A percentile compares a stretch with the other conserved stretches of the same genome.
These are phyloP conservation scores for Dryocosmus kuriphilus DNA, from an alignment of 2,888 invertebrate genomes.

Conservation along the genomic window DNA sequence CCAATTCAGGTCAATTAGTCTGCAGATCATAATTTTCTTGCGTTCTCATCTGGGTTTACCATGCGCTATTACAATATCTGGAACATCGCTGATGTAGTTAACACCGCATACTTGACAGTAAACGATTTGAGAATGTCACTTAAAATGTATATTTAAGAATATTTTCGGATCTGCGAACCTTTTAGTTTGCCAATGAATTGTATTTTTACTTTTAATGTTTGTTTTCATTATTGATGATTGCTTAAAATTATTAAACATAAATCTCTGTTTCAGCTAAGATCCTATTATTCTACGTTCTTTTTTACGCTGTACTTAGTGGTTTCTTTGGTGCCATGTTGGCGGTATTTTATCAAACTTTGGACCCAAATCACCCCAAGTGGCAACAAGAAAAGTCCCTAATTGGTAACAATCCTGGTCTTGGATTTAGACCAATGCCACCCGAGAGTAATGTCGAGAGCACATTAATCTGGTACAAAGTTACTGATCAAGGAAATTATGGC, in stretches of 20 bases:
- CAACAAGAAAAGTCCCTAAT: conserved; percentile 91
- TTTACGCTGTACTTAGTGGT: conserved; percentile 93
- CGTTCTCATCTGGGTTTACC: conserved; percentile 58
- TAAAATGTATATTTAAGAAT: not conserved
- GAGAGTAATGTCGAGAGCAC: conserved; percentile 96
- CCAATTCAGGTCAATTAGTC: conserved; percentile 77
- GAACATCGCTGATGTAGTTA: conserved; percentile 41
- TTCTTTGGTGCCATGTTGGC: conserved; percentile 97
- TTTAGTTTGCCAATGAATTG: too few species aligned
- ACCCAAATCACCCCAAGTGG: conserved; percentile 92
- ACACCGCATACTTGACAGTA: not conserved
- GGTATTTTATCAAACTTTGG: conserved; percentile 96
- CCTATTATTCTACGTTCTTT: conserved; percentile 96
- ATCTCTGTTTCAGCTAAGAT: conserved; percentile 89
- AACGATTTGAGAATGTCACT: not conserved
- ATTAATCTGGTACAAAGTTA: conserved; percentile 94
- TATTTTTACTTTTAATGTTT: not conserved
- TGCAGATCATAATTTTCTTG: conserved; percentile 72
- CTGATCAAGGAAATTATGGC: conserved; percentile 87
- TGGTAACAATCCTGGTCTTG: conserved; percentile 97
- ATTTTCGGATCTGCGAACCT: not conserved
- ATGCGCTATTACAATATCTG: conserved; percentile 54
- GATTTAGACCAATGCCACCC: conserved; percentile 97
- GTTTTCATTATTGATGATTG: not conserved
- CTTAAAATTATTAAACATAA: conserved; percentile 16